Base-by-base conservation (phyloP, 2,797 vertebrate genomes). In the Ataeniobius toweri region DNA sequence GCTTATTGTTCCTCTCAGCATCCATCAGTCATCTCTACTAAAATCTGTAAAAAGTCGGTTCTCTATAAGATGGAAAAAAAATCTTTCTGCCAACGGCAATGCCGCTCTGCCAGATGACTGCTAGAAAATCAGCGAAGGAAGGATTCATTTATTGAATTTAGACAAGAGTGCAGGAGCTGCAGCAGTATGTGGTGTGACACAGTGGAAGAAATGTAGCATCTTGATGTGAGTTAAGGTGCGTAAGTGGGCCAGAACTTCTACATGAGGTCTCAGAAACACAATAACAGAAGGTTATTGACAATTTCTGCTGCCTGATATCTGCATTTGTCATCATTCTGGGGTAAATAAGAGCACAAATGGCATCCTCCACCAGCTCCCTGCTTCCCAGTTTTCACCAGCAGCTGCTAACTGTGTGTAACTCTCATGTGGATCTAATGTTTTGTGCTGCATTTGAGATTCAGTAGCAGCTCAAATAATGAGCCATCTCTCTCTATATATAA, bases 1-100 rank as follows among this genome's bases (percentile, higher is more conserved):
- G 74, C 74, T 78, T 13, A 24, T 61, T 53, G 84, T 75, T 83
- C 72, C 70, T 73, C 78, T 83, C 88, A 56, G 72, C 73, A 56
- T 75, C 56, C 69, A 72, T 36, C 70, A 31, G 46, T 74, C 81
- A 41, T 77, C 74, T 36, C 69, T 41, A 36, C 82, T 69, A 55
- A 83, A 88, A 85, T 82, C 84, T 87, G 77, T 77, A 74, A 71
- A 50, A 55, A 83, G 85, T 86, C 76, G 79, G 55, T 65, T 53
- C 9, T 12, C 71, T 82, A 67, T 68, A 63, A 74, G 75, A 86
- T 56, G 48, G 70, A 72, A 81, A 76, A 70, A 84, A 41, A 46
- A 68, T 74, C 80, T 78, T 71, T 48, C 72, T 68, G 83, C 81
- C 70, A 2, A 5, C 0, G 74, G 74, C 80, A 26, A 74, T 28